These are phyloP conservation scores for Pristionchus pacificus DNA, from an alignment of 1,140 invertebrate genomes.

Conservation along the genomic window DNA sequence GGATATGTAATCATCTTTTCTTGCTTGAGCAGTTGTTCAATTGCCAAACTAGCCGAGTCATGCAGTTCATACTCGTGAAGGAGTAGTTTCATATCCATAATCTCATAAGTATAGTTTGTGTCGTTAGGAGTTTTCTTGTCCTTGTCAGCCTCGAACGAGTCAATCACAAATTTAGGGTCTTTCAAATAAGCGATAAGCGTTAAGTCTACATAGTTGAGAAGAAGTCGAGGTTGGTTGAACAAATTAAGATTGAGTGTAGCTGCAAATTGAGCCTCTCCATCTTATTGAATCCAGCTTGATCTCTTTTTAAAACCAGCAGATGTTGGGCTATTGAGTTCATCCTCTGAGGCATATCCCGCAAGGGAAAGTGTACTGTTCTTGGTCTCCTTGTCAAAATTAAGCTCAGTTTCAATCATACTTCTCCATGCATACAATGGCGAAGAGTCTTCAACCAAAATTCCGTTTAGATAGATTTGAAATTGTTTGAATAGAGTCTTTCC, in stretches of 20 bases:
- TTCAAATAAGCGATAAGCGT: conserved; percentile 1
- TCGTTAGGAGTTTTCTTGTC: not conserved
- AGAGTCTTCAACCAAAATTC: too few species aligned
- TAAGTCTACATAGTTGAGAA: conserved; percentile 14
- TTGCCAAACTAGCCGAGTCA: not conserved
- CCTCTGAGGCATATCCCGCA: not conserved
- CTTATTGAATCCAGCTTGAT: not conserved
- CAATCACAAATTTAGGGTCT: conserved; percentile 5
- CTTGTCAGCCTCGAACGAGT: too few species aligned
- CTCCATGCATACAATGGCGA: too few species aligned
- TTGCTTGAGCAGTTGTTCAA: not conserved
- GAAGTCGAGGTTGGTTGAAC: conserved; percentile 11
- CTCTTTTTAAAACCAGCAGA: not conserved
- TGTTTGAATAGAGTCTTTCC: too few species aligned
- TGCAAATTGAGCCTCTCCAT: not conserved
- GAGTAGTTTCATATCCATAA: conserved; percentile 5
- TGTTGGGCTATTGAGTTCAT: conserved; percentile 4
- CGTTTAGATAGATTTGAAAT: too few species aligned
- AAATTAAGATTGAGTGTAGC: conserved; percentile 7
- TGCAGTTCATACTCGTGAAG: not conserved
- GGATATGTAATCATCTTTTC: conserved; percentile 7
- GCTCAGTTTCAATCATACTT: too few species aligned
- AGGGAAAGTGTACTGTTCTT: not conserved
- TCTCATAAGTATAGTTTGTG: not conserved
- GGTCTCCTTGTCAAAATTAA: too few species aligned